Conservation (phyloP, 35 echinoderm and acorn worm genomes). For the Apostichopus japonicus region DNA sequence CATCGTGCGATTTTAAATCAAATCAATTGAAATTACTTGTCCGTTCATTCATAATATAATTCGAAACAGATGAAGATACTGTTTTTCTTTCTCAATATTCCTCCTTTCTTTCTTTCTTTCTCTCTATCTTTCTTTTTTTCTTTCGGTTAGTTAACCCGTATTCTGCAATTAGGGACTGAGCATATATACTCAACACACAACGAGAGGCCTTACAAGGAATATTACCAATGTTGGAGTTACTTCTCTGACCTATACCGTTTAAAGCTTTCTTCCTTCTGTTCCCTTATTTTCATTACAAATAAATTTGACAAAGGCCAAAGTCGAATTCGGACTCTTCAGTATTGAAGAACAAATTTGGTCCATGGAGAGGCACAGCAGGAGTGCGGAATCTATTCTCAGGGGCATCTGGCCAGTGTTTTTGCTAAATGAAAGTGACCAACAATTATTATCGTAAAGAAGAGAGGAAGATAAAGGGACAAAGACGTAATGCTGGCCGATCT, state of each 20-base stretch:
- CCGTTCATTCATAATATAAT: no score
- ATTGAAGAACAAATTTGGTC: background rate
- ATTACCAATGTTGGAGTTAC: background rate
- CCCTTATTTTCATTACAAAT: background rate
- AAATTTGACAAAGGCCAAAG: background rate
- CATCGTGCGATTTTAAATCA: no score
- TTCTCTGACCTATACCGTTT: background rate
- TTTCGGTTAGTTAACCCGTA: no score
- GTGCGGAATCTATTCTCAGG: background rate
- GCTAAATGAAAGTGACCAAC: background rate
- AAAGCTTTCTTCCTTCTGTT: background rate
- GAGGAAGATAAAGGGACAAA: background rate
- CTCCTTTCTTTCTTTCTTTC: no score
- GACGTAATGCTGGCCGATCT: background rate
- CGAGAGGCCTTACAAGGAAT: no score
- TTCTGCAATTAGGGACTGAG: no score
- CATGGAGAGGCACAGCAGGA: background rate
- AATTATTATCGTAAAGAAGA: background rate
- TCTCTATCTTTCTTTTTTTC: no score
- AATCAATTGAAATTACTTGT: no score
- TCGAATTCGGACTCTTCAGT: background rate
- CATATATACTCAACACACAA: no score
- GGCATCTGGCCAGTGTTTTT: background rate
- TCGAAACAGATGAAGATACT: no score
- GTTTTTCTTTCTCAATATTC: no score